phyloP scores from a whole-genome alignment of 2,888 invertebrate species.

The Xanthorhoe spadicearia region DNA sequence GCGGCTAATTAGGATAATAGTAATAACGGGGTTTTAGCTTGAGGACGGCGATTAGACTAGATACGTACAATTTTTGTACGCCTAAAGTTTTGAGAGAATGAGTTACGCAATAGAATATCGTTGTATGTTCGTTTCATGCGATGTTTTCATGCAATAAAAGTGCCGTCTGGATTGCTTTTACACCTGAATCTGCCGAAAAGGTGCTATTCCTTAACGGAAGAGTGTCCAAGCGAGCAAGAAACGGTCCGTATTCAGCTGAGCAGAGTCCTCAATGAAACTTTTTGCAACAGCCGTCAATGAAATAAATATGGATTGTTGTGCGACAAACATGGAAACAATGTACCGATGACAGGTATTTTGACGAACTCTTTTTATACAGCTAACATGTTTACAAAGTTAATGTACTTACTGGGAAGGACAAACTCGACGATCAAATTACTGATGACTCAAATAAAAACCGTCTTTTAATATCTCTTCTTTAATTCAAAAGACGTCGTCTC shows the following conservation, averaged over 20 bases:
- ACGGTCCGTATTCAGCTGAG: not conserved
- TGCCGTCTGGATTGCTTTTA: not conserved
- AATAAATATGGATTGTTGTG: constrained; percentile 25
- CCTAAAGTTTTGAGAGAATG: no score
- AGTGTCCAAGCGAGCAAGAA: constrained; percentile 19
- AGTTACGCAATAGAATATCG: no score
- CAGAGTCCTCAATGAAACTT: constrained; percentile 32
- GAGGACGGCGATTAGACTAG: no score
- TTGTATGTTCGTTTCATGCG: no score
- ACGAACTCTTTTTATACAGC: constrained; percentile 15
- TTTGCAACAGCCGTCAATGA: constrained; percentile 27
- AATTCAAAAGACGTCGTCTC: not conserved
- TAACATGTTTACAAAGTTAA: not conserved
- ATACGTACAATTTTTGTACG: no score
- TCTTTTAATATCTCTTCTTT: not conserved
- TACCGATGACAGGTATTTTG: constrained; percentile 15
- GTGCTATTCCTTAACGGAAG: constrained; percentile 12
- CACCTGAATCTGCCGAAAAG: constrained; percentile 3
- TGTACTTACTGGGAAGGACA: not conserved
- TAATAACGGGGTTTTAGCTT: no score
- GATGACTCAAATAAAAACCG: not conserved
- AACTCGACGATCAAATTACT: not conserved
- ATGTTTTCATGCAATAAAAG: not conserved
- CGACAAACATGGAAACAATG: constrained; percentile 18
- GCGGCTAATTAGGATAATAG: no score